These are phyloP conservation scores for Fulmarus glacialis DNA, from an alignment of 2,113 vertebrate species.

Conservation along the genomic window DNA sequence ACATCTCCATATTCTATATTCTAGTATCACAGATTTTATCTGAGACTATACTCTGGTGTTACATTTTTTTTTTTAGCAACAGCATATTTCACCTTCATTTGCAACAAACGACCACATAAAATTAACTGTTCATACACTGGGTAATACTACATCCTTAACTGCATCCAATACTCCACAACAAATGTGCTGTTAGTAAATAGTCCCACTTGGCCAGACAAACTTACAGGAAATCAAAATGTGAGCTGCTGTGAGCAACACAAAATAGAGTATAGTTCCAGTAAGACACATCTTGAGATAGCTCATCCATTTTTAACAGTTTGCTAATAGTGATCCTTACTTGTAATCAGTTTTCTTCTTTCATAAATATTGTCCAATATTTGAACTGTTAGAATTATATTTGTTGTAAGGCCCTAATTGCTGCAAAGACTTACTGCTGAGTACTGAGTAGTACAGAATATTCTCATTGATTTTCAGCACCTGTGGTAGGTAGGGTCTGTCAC, in stretches of 20 bases:
- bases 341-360: background rate
- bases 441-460: background rate
- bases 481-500: background rate
- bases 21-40: background rate
- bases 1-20: background rate
- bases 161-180: background rate
- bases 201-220: background rate
- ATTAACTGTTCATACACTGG: background rate
- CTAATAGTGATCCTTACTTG: background rate
- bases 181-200: background rate
- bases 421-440: constrained; percentile 35
- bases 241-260: background rate
- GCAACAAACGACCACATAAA: background rate
- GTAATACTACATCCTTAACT: background rate
- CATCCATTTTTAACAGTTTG: background rate
- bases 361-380: background rate
- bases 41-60: background rate
- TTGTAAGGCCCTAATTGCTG: background rate
- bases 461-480: background rate
- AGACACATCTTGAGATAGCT: background rate
- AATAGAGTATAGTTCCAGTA: background rate
- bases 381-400: background rate
- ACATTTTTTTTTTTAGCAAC: background rate
- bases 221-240: background rate
- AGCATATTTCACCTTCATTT: background rate